A percentile compares a stretch with the other conserved stretches of the same genome.
Evolutionary conservation across 2,797 vertebrate genomes (phyloP).

Genomic region (Chiroxiphia lanceolata): DNA sequence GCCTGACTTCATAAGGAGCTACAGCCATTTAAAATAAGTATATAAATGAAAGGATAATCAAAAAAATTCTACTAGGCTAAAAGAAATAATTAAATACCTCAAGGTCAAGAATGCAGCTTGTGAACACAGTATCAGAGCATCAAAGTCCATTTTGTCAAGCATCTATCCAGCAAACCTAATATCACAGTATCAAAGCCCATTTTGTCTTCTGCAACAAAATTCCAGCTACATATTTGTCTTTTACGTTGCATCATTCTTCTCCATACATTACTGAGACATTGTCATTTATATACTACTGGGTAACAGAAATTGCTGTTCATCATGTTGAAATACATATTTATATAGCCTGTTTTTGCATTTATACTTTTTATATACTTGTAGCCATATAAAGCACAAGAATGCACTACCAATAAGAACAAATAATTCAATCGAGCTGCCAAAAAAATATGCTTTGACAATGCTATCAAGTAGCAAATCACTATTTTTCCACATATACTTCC

Average conservation of each 20-base stretch:
- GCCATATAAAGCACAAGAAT: neutral
- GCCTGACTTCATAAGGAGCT: conserved; percentile 79
- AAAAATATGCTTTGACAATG: neutral
- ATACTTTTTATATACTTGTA: neutral
- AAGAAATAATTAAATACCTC: neutral
- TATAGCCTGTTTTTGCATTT: neutral
- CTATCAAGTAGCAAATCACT: neutral
- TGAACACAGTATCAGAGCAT: neutral
- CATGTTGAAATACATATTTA: neutral
- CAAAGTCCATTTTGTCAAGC: neutral
- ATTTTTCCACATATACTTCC: neutral
- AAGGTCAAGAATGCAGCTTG: neutral
- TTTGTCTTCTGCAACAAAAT: neutral
- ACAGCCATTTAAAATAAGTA: conserved; percentile 43
- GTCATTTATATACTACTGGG: neutral
- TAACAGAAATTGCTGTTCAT: neutral
- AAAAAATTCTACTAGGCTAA: neutral
- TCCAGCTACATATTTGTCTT: neutral
- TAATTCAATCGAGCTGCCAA: neutral
- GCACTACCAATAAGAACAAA: neutral
- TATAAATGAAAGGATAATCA: neutral
- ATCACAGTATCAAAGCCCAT: neutral
- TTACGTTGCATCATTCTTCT: neutral
- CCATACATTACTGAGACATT: neutral
- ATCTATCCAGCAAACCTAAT: neutral